Evolutionary conservation across 53 echinoderm and acorn worm species (phyloP).

Genomic region (Patiria pectinifera): DNA sequence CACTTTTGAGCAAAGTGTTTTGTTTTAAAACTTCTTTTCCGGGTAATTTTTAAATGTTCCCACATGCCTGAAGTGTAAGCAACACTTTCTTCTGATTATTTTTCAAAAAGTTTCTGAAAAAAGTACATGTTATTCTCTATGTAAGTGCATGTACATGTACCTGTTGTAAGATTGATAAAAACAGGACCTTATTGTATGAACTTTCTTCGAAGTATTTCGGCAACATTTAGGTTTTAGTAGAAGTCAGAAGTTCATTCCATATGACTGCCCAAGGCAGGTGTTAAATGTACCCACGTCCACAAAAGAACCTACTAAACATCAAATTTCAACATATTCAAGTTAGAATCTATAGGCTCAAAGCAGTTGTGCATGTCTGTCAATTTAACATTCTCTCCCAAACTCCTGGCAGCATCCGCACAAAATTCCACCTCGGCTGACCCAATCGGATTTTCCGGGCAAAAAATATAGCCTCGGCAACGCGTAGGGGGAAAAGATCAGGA

Average conservation of each 20-base stretch:
- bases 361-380: slow-evolving; percentile 46
- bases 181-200: background rate
- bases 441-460: background rate
- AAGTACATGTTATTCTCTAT: no score
- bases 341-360: background rate
- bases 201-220: background rate
- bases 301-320: background rate
- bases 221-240: no score
- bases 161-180: background rate
- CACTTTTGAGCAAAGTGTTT: no score
- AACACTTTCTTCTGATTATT: no score
- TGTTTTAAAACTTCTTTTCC: no score
- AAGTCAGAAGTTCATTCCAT: no score
- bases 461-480: slow-evolving; percentile 33
- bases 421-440: slow-evolving; percentile 59
- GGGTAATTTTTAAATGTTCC: no score
- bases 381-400: background rate
- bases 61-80: no score
- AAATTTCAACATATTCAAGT: background rate
- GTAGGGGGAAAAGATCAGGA: slow-evolving; percentile 54
- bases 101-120: no score
- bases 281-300: background rate
- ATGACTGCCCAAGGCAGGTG: background rate
- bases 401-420: background rate
- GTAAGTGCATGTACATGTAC: background rate